Percentiles rank a stretch among this genome's conserved stretches.
These are phyloP conservation scores for Drosophila malerkotliana DNA, from an alignment of 1,140 invertebrate species.

Conservation along the genomic window DNA sequence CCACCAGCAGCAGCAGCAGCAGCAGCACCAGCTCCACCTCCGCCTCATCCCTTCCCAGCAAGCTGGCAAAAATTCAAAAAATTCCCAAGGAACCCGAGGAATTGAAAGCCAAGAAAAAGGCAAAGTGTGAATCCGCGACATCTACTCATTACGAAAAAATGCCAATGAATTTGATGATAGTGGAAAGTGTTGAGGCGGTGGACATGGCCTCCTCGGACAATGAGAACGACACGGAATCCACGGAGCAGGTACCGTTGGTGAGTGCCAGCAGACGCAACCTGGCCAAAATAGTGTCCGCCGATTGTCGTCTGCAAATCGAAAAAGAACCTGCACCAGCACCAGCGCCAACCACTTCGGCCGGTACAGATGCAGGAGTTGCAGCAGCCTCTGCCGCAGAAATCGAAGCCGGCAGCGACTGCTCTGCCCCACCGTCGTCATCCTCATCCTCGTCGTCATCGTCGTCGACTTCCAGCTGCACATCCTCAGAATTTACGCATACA, in stretches of 20 bases:
- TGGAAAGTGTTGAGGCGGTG: constrained; percentile 64
- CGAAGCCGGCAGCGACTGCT: constrained; percentile 38
- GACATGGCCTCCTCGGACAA: constrained; percentile 59
- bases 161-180: constrained; percentile 75
- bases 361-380: constrained; percentile 28
- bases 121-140: constrained; percentile 59
- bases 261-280: constrained; percentile 62
- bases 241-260: constrained; percentile 77
- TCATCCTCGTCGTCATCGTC: constrained; percentile 46
- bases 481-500: constrained; percentile 74
- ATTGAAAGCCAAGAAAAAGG: constrained; percentile 77
- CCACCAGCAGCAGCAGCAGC: too few relatives aligned
- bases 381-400: constrained; percentile 33
- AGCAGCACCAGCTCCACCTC: neutral
- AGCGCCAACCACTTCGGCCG: constrained; percentile 14
- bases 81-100: constrained; percentile 78
- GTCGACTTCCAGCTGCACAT: constrained; percentile 57
- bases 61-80: constrained; percentile 73
- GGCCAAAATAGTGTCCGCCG: constrained; percentile 69
- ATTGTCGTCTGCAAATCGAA: constrained; percentile 79
- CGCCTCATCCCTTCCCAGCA: constrained; percentile 34
- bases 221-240: constrained; percentile 53
- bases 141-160: constrained; percentile 70
- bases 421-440: constrained; percentile 32
- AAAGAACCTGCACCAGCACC: constrained; percentile 34